Percentiles rank a stretch among this genome's conserved stretches.
Conservation (phyloP, 2,888 invertebrate genomes). For the Hermaeophaga mercurialis region DNA sequence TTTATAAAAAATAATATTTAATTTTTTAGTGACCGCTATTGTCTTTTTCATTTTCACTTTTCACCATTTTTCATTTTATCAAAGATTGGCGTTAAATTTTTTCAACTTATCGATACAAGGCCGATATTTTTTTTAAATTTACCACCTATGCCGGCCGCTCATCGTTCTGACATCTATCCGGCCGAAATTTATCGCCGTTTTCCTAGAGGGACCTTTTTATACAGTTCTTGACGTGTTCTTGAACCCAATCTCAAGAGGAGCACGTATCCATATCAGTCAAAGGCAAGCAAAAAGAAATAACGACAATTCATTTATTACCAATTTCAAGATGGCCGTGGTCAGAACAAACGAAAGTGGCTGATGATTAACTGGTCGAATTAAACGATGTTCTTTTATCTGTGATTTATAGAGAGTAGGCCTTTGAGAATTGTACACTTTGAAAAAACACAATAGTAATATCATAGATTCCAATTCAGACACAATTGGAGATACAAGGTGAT, state of each 20-base stretch:
- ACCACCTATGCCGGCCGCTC: constrained; percentile 6
- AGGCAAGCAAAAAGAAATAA: constrained; percentile 25
- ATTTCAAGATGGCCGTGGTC: constrained; percentile 30
- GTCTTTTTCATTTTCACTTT: no score
- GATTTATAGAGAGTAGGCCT: constrained; percentile 33
- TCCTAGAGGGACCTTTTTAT: constrained; percentile 29
- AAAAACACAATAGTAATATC: no score
- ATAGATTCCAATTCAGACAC: no score
- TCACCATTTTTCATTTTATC: no score
- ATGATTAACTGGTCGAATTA: constrained; percentile 31
- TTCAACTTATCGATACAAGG: no score
- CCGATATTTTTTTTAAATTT: not conserved
- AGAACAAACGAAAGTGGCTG: constrained; percentile 27
- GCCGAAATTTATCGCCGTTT: constrained; percentile 15
- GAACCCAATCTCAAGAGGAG: constrained; percentile 30
- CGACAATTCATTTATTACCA: constrained; percentile 34
- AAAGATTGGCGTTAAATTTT: no score
- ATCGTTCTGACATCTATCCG: not conserved
- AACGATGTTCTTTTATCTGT: constrained; percentile 31
- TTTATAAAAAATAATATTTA: no score
- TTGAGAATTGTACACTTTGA: constrained; percentile 27
- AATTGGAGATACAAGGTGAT: no score
- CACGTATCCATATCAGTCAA: constrained; percentile 31
- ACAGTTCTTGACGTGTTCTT: constrained; percentile 28
- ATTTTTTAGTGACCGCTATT: no score